These are phyloP conservation scores for Ecliptopera silaceata DNA, from an alignment of 2,888 invertebrate genomes.

Conservation along the genomic window DNA sequence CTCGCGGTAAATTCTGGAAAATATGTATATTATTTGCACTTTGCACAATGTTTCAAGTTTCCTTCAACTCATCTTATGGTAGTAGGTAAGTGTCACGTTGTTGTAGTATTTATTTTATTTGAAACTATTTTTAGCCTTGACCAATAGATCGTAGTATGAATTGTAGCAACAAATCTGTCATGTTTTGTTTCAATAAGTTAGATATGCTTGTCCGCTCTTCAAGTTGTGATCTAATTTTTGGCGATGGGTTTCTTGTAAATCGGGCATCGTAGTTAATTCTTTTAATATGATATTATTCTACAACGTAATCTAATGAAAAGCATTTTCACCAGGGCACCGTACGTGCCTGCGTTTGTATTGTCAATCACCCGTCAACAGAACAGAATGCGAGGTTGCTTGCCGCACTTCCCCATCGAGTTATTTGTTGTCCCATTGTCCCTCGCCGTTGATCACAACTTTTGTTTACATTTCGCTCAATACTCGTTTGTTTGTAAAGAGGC, in stretches of 20 bases:
- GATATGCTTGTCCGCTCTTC: slow-evolving; percentile 44
- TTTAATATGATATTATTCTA: slow-evolving; percentile 58
- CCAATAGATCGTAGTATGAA: slow-evolving; percentile 11
- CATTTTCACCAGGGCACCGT: slow-evolving; percentile 60
- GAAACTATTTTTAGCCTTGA: too few relatives aligned
- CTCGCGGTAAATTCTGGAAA: slow-evolving; percentile 41
- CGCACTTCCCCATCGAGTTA: slow-evolving; percentile 69
- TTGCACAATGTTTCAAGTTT: slow-evolving; percentile 24
- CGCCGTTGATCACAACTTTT: slow-evolving; percentile 69
- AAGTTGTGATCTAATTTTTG: slow-evolving; percentile 59
- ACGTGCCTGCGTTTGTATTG: slow-evolving; percentile 68
- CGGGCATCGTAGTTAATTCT: slow-evolving; percentile 42
- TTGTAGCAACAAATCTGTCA: slow-evolving; percentile 3
- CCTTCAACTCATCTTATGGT: slow-evolving; percentile 8
- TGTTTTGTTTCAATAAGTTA: slow-evolving; percentile 41
- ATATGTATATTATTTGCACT: slow-evolving; percentile 37
- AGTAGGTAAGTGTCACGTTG: too few relatives aligned
- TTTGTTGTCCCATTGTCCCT: slow-evolving; percentile 77
- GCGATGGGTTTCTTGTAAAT: slow-evolving; percentile 36
- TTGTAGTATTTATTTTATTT: too few relatives aligned
- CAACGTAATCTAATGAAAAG: slow-evolving; percentile 68
- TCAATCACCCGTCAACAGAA: slow-evolving; percentile 60
- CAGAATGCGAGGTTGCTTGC: slow-evolving; percentile 54
- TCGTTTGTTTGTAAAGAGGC: slow-evolving; percentile 67
- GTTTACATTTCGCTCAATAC: slow-evolving; percentile 70